Evolutionary conservation across 2,113 vertebrate genomes (phyloP), one percentile per base, ranked within the genome.

Genomic region (Epinephelus cyanopodus): DNA sequence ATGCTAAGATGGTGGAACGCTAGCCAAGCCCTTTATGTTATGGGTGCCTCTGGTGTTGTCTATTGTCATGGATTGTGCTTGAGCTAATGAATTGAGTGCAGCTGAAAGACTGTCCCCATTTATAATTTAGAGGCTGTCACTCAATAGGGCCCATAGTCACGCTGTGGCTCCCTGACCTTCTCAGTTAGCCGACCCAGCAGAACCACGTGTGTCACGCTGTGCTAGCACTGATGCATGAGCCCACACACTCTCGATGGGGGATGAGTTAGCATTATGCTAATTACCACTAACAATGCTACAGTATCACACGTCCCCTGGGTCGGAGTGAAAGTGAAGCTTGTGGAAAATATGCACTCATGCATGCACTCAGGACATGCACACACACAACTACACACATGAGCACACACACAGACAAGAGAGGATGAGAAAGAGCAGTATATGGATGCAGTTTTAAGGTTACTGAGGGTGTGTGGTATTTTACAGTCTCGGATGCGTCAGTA

Each of bases 41-140:
- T 60, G 7, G 63, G 19, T 50, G n/a, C 62, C 23, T 74, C 70
- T 23, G 56, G 23, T 29, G 64, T 62, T n/a, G 70, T 64, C 71
- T 67, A n/a, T 87, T 79, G 83, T 75, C 69, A 54, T 7, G 54
- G 81, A 37, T 39, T 66, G 73, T 56, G 64, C 69, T 53, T 56
- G 54, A 90, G 78, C 63, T 88, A 88, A 93, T 90, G 82, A 91
- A 85, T 13, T 82, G 82, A 83, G 73, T 77, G 68, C 61, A 73
- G 74, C 86, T 87, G 83, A 91, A 89, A 85, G 82, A 87, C 48
- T 25, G 77, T 37, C 79, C 65, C 60, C 53, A 92, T 95, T 47
- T 54, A 92, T 93, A 89, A 93, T 94, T 93, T 61, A 95, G 37
- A 19, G 2, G 19, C 39, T 2, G 87, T 76, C 79, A 95, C 87